Evolutionary conservation across 1,140 invertebrate species (phyloP).

Genomic region (Aphelenchoides besseyi): DNA sequence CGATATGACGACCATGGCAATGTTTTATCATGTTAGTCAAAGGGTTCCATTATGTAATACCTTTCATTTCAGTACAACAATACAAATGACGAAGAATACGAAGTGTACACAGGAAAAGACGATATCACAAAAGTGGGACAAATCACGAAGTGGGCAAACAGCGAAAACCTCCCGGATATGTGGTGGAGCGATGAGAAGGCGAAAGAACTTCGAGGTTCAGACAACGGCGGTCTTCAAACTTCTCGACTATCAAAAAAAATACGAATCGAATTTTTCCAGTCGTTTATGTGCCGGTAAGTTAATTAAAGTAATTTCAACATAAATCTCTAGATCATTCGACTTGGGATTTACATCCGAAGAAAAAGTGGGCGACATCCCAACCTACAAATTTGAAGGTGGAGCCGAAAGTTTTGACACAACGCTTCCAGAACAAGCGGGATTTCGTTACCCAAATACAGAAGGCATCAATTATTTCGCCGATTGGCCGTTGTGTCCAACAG

Average conservation of each 20-base stretch:
- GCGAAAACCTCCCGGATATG: neutral
- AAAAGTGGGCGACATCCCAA: constrained; percentile 33
- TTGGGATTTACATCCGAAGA: constrained; percentile 24
- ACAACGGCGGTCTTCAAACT: constrained; percentile 36
- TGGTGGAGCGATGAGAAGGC: constrained; percentile 23
- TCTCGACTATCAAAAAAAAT: constrained; percentile 22
- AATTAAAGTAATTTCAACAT: neutral
- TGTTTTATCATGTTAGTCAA: constrained; percentile 28
- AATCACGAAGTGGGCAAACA: constrained; percentile 18
- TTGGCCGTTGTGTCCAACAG: constrained; percentile 43
- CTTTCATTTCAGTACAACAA: constrained; percentile 35
- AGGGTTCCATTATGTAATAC: neutral
- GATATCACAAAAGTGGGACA: constrained; percentile 35
- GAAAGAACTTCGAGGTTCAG: constrained; percentile 31
- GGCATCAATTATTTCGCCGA: constrained; percentile 46
- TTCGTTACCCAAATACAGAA: constrained; percentile 46
- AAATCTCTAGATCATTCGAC: constrained; percentile 41
- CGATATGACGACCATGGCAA: constrained; percentile 26
- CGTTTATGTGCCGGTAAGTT: constrained; percentile 40
- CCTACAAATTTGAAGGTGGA: constrained; percentile 29
- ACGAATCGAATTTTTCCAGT: constrained; percentile 37
- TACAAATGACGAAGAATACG: constrained; percentile 41
- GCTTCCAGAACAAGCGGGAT: constrained; percentile 41
- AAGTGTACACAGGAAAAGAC: constrained; percentile 31
- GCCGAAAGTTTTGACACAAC: constrained; percentile 43